These are phyloP conservation scores for Pseudochaenichthys georgianus DNA, from an alignment of 2,797 vertebrate species.

Conservation along the genomic window DNA sequence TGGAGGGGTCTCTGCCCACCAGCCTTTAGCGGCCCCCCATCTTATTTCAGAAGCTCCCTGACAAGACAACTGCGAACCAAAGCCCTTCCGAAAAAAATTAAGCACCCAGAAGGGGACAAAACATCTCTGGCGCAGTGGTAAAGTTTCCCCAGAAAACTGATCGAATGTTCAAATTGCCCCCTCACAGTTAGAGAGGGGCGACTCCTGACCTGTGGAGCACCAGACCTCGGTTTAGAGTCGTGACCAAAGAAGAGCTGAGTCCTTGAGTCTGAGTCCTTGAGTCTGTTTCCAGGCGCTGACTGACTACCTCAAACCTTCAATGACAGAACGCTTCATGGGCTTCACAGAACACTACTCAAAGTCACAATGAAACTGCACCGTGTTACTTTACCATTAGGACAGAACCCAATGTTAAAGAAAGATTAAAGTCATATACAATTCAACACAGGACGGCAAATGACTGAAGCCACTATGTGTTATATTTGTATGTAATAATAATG, in stretches of 20 bases:
- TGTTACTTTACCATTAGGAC: background rate
- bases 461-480: background rate
- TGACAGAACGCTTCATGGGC: constrained; percentile 25
- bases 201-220: constrained; percentile 25
- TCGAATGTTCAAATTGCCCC: constrained; percentile 22
- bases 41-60: constrained; percentile 67
- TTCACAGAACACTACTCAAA: constrained; percentile 50
- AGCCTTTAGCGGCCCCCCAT: constrained; percentile 72
- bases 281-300: constrained; percentile 1
- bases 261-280: background rate
- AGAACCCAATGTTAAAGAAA: background rate
- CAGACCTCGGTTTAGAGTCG: constrained; percentile 32
- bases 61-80: constrained; percentile 66
- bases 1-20: constrained; percentile 81
- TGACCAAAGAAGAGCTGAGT: constrained; percentile 9
- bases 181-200: constrained; percentile 30
- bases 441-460: background rate
- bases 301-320: constrained; percentile 31
- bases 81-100: constrained; percentile 64
- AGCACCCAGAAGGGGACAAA: constrained; percentile 46
- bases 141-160: constrained; percentile 53
- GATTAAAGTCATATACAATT: background rate
- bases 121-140: constrained; percentile 56
- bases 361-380: constrained; percentile 50
- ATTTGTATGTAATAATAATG: background rate